phyloP scores from a whole-genome alignment of 1,140 invertebrate species.

The Charaxes varanes region DNA sequence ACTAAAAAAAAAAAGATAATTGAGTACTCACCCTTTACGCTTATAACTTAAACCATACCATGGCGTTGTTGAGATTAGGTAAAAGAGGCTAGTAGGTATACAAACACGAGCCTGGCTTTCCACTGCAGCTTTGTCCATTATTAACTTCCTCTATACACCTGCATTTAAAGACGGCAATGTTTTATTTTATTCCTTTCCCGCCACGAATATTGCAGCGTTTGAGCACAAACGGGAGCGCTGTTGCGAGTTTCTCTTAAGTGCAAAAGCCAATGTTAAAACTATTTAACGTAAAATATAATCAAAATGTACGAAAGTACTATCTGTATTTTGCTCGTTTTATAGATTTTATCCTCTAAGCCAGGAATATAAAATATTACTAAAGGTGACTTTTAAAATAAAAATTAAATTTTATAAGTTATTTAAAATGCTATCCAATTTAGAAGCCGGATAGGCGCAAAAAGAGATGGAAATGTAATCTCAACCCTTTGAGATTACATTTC shows the following conservation, averaged over 20 bases:
- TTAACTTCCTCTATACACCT: slow-evolving; percentile 63
- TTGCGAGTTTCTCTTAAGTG: slow-evolving; percentile 18
- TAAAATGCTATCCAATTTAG: too few species aligned
- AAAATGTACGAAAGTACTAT: too few species aligned
- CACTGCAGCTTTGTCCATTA: slow-evolving; percentile 62
- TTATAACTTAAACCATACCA: slow-evolving; percentile 27
- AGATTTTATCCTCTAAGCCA: too few species aligned
- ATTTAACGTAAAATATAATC: too few species aligned
- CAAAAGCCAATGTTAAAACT: slow-evolving; percentile 15
- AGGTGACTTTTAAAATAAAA: too few species aligned
- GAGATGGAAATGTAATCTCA: too few species aligned
- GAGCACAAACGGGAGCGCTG: slow-evolving; percentile 19
- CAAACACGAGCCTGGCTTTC: slow-evolving; percentile 51
- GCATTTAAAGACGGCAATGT: slow-evolving; percentile 57
- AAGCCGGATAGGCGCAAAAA: too few species aligned
- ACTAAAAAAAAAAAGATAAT: neutral
- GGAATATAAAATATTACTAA: too few species aligned
- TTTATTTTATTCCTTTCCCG: slow-evolving; percentile 42
- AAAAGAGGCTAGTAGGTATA: slow-evolving; percentile 45
- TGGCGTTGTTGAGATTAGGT: slow-evolving; percentile 48
- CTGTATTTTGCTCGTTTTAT: too few species aligned
- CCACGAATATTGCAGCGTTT: slow-evolving; percentile 26
- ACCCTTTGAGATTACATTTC: too few species aligned
- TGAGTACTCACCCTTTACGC: slow-evolving; percentile 1
- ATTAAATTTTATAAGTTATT: too few species aligned